Evolutionary conservation across 2,797 vertebrate species (phyloP).

Genomic region (Acipenser transmontanus): DNA sequence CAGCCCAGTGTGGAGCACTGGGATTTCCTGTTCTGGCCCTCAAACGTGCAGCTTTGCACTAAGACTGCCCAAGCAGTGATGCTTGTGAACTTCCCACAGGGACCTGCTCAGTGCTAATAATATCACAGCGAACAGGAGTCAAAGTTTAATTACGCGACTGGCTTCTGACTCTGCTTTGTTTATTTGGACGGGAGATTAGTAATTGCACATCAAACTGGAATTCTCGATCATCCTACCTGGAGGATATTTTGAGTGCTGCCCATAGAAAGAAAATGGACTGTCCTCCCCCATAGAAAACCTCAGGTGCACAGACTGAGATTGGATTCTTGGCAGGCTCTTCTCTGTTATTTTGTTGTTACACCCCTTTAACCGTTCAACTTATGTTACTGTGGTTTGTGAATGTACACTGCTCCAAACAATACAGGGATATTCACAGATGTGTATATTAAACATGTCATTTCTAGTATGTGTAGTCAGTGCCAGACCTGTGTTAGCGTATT

Average conservation of each 20-base stretch:
- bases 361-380: too few relatives aligned
- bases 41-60: conserved; percentile 40
- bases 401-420: too few relatives aligned
- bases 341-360: too few relatives aligned
- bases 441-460: too few relatives aligned
- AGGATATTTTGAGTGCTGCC: neutral
- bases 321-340: too few relatives aligned
- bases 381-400: too few relatives aligned
- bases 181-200: conserved; percentile 15
- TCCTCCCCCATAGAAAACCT: too few relatives aligned
- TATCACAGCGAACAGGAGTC: conserved; percentile 31
- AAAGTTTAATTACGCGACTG: conserved; percentile 30
- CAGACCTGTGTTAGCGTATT: too few relatives aligned
- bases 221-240: conserved; percentile 4
- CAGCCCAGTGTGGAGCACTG: conserved; percentile 34
- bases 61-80: conserved; percentile 18
- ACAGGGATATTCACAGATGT: too few relatives aligned
- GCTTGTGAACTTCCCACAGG: conserved; percentile 18
- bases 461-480: too few relatives aligned
- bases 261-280: too few relatives aligned
- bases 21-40: conserved; percentile 40
- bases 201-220: conserved; percentile 21
- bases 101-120: conserved; percentile 17
- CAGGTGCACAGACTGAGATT: too few relatives aligned
- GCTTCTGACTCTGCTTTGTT: conserved; percentile 26